A percentile compares a stretch with the other conserved stretches of the same genome.
Evolutionary conservation across 1,140 invertebrate species (phyloP).

Genomic region (Gryllus bimaculatus): DNA sequence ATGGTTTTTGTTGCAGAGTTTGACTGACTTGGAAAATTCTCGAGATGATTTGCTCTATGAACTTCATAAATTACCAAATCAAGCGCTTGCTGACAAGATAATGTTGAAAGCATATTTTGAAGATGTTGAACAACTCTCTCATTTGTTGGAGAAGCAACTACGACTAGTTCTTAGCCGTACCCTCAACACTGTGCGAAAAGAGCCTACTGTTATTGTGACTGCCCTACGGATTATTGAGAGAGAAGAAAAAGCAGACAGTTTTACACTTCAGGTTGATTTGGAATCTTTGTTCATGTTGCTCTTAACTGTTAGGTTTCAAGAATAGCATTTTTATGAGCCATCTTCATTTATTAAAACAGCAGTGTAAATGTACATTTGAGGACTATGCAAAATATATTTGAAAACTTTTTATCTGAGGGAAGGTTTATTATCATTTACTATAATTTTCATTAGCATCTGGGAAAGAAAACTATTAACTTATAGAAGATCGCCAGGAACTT

Average conservation of each 20-base stretch:
- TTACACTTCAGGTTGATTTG: conserved; percentile 51
- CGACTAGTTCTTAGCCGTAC: conserved; percentile 81
- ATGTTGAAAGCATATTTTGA: conserved; percentile 92
- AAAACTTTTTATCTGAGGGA: no score
- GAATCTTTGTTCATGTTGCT: neutral
- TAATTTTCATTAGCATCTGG: no score
- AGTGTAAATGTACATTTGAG: neutral
- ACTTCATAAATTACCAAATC: conserved; percentile 85
- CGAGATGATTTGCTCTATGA: conserved; percentile 92
- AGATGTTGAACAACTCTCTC: conserved; percentile 85
- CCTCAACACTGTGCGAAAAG: conserved; percentile 86
- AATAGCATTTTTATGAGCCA: neutral
- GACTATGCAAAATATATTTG: neutral
- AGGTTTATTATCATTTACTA: no score
- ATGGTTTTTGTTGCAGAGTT: conserved; percentile 44
- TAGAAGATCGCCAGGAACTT: no score
- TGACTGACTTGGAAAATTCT: conserved; percentile 93
- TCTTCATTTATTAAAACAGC: neutral
- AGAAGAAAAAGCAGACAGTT: conserved; percentile 85
- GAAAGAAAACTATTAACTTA: no score
- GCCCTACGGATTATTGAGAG: conserved; percentile 92
- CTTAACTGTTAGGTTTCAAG: neutral
- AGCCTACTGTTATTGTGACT: conserved; percentile 93
- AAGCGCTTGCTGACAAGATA: conserved; percentile 79
- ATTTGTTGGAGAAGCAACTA: conserved; percentile 84